A percentile compares a stretch with the other conserved stretches of the same genome.
These are phyloP conservation scores for Mesocricetus auratus DNA, from an alignment of 2,113 vertebrate species.

Conservation along the genomic window DNA sequence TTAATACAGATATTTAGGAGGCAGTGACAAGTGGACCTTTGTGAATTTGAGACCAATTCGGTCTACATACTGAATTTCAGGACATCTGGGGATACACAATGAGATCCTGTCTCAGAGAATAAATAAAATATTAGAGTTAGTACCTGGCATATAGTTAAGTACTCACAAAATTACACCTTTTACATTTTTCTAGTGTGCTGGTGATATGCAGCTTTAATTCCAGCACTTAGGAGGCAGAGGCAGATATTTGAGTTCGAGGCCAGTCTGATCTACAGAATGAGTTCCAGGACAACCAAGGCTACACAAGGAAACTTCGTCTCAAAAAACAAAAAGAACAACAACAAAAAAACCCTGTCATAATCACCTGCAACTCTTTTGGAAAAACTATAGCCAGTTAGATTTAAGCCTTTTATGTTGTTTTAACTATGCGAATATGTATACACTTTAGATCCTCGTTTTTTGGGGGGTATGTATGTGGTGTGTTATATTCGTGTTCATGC, in stretches of 20 bases:
- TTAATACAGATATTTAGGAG: neutral
- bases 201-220: neutral
- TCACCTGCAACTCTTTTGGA: neutral
- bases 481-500: neutral
- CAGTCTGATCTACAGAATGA: neutral
- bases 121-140: neutral
- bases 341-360: neutral
- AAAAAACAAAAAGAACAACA: neutral
- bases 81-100: neutral
- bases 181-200: neutral
- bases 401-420: neutral
- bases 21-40: neutral
- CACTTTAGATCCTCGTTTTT: neutral
- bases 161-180: neutral
- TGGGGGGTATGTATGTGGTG: neutral
- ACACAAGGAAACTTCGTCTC: neutral
- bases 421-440: neutral
- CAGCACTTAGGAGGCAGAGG: neutral
- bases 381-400: neutral
- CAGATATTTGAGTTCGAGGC: neutral
- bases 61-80: neutral
- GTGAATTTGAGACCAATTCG: neutral
- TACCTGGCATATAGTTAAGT: slow-evolving; percentile 9
- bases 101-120: neutral
- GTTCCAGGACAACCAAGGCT: neutral